Evolutionary conservation across 1,140 invertebrate species (phyloP), one percentile per base, ranked within the genome.

Genomic region (Oryzaephilus surinamensis): DNA sequence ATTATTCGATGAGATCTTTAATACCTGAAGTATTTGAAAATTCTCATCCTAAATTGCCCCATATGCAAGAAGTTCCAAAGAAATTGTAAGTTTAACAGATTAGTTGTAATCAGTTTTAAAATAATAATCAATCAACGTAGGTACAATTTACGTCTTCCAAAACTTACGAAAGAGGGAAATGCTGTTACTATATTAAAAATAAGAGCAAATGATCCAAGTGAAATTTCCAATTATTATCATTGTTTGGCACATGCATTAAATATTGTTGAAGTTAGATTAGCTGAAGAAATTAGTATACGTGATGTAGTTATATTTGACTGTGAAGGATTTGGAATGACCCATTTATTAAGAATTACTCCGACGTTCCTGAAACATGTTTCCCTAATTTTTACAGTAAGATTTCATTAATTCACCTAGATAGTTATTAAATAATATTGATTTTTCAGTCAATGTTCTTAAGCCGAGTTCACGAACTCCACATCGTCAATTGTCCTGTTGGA

Each of bases 241-340:
- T 6, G 7, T 29, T 7, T 16, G 28, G 7, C 28, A 29, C 11
- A 8, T 29, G 3, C 12, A n/a, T n/a, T 29, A 12, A 11, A 8
- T 8, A 21, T 34, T 1, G 19, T 23, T 2, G 32, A 34, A 34
- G 16, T 34, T n/a, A 12, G 32, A 20, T 12, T 34, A 13, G 24
- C 12, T 7, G 32, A 34, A 34, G 20, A 34, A 23, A 21, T 34
- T 7, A 20, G 12, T 13, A 23, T 5, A 14, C 19, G 32, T 3
- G 32, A 34, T 4, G 10, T 16, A 16, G 21, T 34, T 34, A 19
- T 34, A 3, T 12, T 34, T 20, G 32, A 34, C 16, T 34, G 32
- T 21, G n/a, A 16, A 6, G 8, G 16, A 2, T 11, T 34, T 13
- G 19, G 19, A 11, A 7, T 34, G 2, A 23, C 32, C 7, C 24